Evolutionary conservation across 2,797 vertebrate species (phyloP), one percentile per base, ranked within the genome.

Genomic region (Prunella strophiata): DNA sequence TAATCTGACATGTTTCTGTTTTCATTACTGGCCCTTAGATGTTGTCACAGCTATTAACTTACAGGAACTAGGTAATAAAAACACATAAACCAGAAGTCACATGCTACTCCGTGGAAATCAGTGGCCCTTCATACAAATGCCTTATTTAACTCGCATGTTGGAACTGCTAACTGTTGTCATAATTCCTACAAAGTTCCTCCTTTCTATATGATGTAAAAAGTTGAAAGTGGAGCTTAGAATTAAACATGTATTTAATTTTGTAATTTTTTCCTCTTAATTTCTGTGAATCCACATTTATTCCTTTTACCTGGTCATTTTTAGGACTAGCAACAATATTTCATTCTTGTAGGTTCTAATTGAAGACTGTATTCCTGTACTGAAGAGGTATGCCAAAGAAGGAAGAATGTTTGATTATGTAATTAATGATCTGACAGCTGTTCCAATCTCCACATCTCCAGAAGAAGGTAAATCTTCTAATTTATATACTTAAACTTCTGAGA

Each of bases 371-470:
- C 99, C 99, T 1, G 98, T 99, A 90, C 98, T 99, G 97, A 99
- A 99, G 98, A 99, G 98, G 96, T 99, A 99, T 94, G 99, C 98
- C 94, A 98, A 98, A 98, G 99, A 99, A 97, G 99, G 99, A 95
- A 98, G 98, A 97, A 98, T 96, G 66, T 99, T 99, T 97, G 99
- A 99, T 98, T 99, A 99, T 71, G 99, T 99, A 93, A 99, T 99
- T 96, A 99, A 99, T 97, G 99, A 99, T 98, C 98, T 99, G 95
- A 99, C 99, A 9, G 99, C 99, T 94, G 98, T 99, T 95, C 99
- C 99, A 38, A 99, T 99, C 97, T 99, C 99, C 75, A 99, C 99
- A 38, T 98, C 98, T 97, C 99, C 99, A 89, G 99, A 99, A 98
- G 99, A 99, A 98, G 99, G 99, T 99, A 95, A 66, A 59, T 97